Evolutionary conservation across 2,888 invertebrate species (phyloP).

Genomic region (Andrena trimmerana): DNA sequence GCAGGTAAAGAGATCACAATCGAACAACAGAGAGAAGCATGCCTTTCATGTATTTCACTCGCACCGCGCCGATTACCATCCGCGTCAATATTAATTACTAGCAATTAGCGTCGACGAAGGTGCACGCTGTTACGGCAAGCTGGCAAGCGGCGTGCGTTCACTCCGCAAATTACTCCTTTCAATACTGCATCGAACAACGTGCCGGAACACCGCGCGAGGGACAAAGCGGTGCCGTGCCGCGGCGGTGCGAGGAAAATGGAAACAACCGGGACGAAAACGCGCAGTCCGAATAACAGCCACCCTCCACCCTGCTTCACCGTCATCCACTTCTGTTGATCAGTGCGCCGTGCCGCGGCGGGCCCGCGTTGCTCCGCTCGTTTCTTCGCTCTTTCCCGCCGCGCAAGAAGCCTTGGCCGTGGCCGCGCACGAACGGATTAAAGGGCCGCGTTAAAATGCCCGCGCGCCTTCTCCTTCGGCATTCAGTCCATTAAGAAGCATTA

Average conservation of each 20-base stretch:
- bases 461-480: conserved; percentile 54
- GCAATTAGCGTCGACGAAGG: conserved; percentile 17
- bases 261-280: conserved; percentile 23
- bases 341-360: no score
- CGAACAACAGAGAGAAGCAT: neutral
- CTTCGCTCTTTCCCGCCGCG: conserved; percentile 6
- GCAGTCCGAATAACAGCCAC: neutral
- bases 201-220: conserved; percentile 7
- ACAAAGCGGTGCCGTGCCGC: conserved; percentile 4
- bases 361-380: neutral
- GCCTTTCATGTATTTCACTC: conserved; percentile 20
- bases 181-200: conserved; percentile 29
- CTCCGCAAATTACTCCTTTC: conserved; percentile 24
- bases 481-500: conserved; percentile 74
- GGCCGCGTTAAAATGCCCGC: conserved; percentile 63
- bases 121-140: conserved; percentile 13
- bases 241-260: conserved; percentile 12
- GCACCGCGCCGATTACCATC: conserved; percentile 3
- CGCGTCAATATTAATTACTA: conserved; percentile 30
- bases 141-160: conserved; percentile 5
- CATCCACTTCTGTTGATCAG: neutral
- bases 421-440: conserved; percentile 53
- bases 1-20: neutral
- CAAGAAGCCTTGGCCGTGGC: neutral
- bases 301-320: neutral